phyloP scores from a whole-genome alignment of 2,797 vertebrate species.

The Chanos chanos region DNA sequence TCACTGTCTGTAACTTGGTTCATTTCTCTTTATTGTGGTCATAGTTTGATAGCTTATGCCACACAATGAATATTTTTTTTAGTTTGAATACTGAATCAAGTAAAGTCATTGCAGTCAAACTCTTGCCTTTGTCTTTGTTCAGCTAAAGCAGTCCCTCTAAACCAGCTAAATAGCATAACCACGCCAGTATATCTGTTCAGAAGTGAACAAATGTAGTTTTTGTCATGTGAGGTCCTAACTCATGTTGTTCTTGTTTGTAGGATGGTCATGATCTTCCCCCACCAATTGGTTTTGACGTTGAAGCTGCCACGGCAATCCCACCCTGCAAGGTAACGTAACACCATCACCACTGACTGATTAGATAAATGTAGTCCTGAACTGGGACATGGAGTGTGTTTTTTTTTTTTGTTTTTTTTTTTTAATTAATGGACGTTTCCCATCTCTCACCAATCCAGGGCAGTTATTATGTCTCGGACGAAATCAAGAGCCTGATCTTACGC shows the following conservation, averaged over 20 bases:
- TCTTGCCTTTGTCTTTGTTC: too few species aligned
- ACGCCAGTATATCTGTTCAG: background rate
- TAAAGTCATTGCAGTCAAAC: too few species aligned
- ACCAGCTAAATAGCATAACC: too few species aligned
- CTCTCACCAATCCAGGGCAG: conserved; percentile 73
- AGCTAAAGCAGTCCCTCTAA: too few species aligned
- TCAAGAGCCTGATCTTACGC: conserved; percentile 77
- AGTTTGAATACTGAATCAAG: too few species aligned
- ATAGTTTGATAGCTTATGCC: too few species aligned
- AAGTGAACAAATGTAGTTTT: background rate
- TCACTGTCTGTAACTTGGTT: too few species aligned
- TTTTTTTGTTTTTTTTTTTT: background rate
- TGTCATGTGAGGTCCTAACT: background rate
- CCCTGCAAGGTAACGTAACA: conserved; percentile 70
- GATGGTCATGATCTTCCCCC: conserved; percentile 85
- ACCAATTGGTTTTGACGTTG: conserved; percentile 86
- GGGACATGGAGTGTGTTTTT: background rate
- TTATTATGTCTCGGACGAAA: conserved; percentile 81
- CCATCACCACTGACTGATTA: background rate
- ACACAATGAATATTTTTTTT: too few species aligned
- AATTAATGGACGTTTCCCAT: background rate
- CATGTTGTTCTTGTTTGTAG: conserved; percentile 54
- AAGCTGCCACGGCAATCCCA: conserved; percentile 78
- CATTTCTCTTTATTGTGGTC: background rate
- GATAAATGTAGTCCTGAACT: too few species aligned